Evolutionary conservation across 2,888 invertebrate species (phyloP).

Genomic region (Acleris emargana): DNA sequence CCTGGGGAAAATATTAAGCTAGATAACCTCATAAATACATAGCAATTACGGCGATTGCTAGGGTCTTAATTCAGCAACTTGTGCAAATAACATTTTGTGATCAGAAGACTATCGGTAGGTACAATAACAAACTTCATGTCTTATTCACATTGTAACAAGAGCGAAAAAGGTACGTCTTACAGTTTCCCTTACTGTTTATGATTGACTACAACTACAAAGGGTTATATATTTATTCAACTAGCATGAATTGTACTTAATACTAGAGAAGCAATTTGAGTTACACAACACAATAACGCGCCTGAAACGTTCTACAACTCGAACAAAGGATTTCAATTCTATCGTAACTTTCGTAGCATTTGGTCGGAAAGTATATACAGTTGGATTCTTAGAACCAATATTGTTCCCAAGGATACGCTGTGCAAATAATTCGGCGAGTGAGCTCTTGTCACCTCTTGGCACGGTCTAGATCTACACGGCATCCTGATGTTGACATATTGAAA

Average conservation of each 20-base stretch:
- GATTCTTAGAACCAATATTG: constrained; percentile 35
- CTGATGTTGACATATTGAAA: constrained; percentile 30
- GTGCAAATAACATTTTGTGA: too few relatives aligned
- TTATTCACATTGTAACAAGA: too few relatives aligned
- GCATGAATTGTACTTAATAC: background rate
- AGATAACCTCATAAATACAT: too few relatives aligned
- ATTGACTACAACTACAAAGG: too few relatives aligned
- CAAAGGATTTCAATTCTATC: constrained; percentile 28
- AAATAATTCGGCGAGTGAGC: constrained; percentile 42
- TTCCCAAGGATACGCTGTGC: constrained; percentile 34
- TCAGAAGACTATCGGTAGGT: too few relatives aligned
- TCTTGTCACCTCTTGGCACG: constrained; percentile 44
- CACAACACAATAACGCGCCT: constrained; percentile 19
- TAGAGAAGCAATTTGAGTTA: constrained; percentile 11
- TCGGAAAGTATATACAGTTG: constrained; percentile 27
- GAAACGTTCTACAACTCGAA: constrained; percentile 17
- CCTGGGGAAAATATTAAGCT: too few relatives aligned
- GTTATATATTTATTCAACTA: background rate
- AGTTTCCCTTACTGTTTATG: too few relatives aligned
- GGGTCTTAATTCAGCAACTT: too few relatives aligned
- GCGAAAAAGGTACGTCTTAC: too few relatives aligned
- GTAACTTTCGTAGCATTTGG: constrained; percentile 27
- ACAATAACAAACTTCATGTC: background rate
- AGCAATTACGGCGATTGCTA: too few relatives aligned
- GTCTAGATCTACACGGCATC: constrained; percentile 47